Percentiles rank a stretch among this genome's conserved stretches.
These are phyloP conservation scores for Mohoua ochrocephala DNA, from an alignment of 2,113 vertebrate genomes.

Conservation along the genomic window DNA sequence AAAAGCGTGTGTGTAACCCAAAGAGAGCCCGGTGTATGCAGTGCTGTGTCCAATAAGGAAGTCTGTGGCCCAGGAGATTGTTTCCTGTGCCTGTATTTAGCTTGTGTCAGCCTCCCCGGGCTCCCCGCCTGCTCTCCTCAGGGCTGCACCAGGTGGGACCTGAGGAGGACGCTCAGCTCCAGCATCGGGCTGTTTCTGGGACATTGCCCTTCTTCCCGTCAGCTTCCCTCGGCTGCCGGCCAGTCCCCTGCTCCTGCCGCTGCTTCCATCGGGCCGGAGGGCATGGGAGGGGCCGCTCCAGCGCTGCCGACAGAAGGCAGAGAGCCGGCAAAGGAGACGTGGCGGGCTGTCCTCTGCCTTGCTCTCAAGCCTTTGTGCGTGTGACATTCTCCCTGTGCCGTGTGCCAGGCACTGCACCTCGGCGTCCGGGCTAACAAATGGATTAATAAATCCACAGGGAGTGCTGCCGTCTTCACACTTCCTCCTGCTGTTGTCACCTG, in stretches of 20 bases:
- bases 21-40: accelerated
- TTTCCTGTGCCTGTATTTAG: neutral
- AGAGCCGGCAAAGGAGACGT: neutral
- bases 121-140: accelerated
- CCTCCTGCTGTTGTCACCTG: neutral
- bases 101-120: neutral
- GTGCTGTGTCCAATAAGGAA: too few relatives aligned
- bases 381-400: neutral
- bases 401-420: neutral
- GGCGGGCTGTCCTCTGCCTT: neutral
- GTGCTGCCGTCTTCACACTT: neutral
- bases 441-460: neutral
- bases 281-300: accelerated
- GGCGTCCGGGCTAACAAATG: accelerated
- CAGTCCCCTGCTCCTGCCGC: accelerated
- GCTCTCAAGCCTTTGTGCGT: neutral
- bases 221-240: neutral
- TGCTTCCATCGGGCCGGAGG: accelerated
- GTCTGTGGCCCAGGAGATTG: neutral
- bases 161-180: neutral
- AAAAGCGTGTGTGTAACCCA: accelerated
- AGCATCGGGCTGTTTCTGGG: neutral
- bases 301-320: neutral
- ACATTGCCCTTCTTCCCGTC: accelerated
- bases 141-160: too few relatives aligned